Evolutionary conservation across 2,797 vertebrate genomes (phyloP), one percentile per base, ranked within the genome.

Genomic region (Cephalopachus bancanus): DNA sequence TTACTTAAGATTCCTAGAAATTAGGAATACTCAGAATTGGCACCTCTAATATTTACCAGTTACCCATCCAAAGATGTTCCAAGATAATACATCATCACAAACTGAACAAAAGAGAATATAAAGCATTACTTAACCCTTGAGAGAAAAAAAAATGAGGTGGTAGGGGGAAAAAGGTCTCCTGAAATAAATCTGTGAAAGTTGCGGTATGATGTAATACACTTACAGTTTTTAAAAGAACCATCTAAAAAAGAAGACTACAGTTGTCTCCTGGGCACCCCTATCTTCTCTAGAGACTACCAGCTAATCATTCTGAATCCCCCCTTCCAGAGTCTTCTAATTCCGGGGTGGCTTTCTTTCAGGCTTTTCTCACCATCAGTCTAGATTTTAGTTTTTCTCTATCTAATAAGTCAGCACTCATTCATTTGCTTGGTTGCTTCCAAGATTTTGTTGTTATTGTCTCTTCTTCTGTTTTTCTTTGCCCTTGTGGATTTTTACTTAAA

Each of bases 111-210:
- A 89, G 49, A 84, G 85, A 62, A 78, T 0, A 60, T 67, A 62
- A 95, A 94, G 55, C 30, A 85, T 10, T 37, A 62, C 10, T 78
- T 76, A 81, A 85, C 37, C 10, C 53, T 74, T 72, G 28, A 62
- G 67, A 93, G 62, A 95, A 92, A 75, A 80, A 20, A 94, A 91
- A 80, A 28, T 51, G 62, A 94, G 17, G 49, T 53, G 72, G 20
- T n/a, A 53, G 74, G 22, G 67, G 17, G 4, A 20, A 62, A 67
- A 72, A 83, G 85, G 15, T 72, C 28, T 75, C 51, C 57, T 59
- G 55, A 95, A 88, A 93, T 19, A 80, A 69, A 76, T 10, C 49
- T 19, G 14, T 37, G 76, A 55, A 71, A 60, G 69, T 4, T 4
- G 62, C 55, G 17, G 4, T 44, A 24, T n/a, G 24, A 89, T 37